These are phyloP conservation scores for Cryptoprocta ferox DNA, from an alignment of 2,797 vertebrate genomes.

Conservation along the genomic window DNA sequence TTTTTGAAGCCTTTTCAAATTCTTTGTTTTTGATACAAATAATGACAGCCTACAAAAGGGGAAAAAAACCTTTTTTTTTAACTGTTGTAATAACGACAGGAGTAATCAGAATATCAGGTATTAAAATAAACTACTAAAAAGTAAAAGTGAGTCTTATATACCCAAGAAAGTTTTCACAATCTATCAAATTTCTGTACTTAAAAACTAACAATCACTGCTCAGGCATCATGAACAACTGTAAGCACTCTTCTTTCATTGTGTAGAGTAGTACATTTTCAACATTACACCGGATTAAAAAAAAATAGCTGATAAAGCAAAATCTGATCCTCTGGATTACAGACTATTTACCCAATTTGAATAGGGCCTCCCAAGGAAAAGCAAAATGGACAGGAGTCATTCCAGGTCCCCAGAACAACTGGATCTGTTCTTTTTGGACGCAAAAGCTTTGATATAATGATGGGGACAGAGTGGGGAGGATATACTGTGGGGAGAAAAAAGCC, in stretches of 20 bases:
- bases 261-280: background rate
- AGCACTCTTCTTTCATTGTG: background rate
- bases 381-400: conserved; percentile 18
- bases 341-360: conserved; percentile 2
- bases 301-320: conserved; percentile 35
- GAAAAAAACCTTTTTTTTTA: background rate
- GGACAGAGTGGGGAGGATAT: background rate
- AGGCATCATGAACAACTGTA: background rate
- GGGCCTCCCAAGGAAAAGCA: conserved; percentile 8
- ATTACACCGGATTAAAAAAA: background rate
- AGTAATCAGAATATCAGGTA: conserved; percentile 55
- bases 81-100: conserved; percentile 33
- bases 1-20: conserved; percentile 87
- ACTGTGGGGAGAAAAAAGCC: accelerated
- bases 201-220: conserved; percentile 41
- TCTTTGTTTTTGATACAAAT: conserved; percentile 87
- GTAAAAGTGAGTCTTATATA: conserved; percentile 19
- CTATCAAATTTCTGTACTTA: conserved; percentile 32
- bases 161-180: conserved; percentile 18
- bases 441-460: background rate
- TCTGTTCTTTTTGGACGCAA: conserved; percentile 24
- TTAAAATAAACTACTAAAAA: conserved; percentile 41
- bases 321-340: conserved; percentile 16
- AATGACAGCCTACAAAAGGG: conserved; percentile 86
- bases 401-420: background rate